Conservation (phyloP, 2,888 invertebrate genomes). For the Seira musarum region DNA sequence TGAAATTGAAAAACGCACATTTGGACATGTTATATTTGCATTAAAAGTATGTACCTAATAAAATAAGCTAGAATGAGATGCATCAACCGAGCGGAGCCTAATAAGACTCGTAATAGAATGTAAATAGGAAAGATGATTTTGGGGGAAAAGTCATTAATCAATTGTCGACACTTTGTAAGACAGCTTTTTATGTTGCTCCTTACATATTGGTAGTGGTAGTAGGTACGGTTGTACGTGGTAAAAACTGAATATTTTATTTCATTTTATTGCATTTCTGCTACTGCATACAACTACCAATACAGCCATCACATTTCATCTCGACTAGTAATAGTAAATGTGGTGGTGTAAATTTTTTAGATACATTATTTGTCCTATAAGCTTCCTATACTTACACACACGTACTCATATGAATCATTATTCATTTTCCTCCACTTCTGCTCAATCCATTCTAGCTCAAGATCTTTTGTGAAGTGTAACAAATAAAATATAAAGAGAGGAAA, state of each 20-base stretch:
- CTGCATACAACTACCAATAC: too few relatives aligned
- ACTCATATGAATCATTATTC: not conserved
- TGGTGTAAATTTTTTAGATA: not conserved
- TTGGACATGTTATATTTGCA: conserved; percentile 6
- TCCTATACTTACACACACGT: not conserved
- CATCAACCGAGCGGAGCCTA: not conserved
- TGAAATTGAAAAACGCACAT: not conserved
- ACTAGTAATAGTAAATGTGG: not conserved
- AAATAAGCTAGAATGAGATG: not conserved
- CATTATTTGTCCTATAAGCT: not conserved
- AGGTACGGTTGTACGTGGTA: not conserved
- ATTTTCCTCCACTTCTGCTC: not conserved
- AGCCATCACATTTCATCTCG: not conserved
- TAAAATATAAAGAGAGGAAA: conserved; percentile 47
- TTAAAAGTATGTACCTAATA: not conserved
- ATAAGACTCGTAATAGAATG: conserved; percentile 20
- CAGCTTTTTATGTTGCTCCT: conserved; percentile 41
- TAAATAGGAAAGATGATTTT: conserved; percentile 29
- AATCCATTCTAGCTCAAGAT: not conserved
- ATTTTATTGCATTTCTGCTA: too few relatives aligned
- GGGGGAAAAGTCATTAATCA: conserved; percentile 54
- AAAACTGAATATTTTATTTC: conserved; percentile 2
- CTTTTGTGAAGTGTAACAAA: conserved; percentile 16
- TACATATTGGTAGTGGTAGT: not conserved
- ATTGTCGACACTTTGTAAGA: conserved; percentile 60